Percentiles rank a stretch among this genome's conserved stretches.
phyloP scores from a whole-genome alignment of 2,888 invertebrate species.

The Netelia fuscicornis region DNA sequence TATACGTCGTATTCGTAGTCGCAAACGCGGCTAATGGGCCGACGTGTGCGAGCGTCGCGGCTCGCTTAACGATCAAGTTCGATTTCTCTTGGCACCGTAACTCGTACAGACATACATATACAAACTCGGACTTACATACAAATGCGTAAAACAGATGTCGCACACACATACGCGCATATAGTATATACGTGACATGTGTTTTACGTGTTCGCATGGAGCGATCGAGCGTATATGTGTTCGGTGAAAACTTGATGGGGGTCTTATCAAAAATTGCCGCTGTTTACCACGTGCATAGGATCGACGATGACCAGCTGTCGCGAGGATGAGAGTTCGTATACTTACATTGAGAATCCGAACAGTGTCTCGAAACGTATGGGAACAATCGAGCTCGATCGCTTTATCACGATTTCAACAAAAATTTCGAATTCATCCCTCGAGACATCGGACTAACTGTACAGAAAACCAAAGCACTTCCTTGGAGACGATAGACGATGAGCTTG shows the following conservation, averaged over 20 bases:
- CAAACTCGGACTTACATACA: constrained; percentile 26
- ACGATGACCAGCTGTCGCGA: constrained; percentile 58
- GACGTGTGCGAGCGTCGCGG: constrained; percentile 78
- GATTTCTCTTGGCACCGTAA: constrained; percentile 82
- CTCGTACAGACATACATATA: constrained; percentile 60
- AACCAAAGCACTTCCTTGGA: too few species aligned
- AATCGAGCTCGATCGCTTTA: constrained; percentile 2
- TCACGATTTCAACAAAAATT: constrained; percentile 19
- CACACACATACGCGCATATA: constrained; percentile 32
- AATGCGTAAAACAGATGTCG: constrained; percentile 40
- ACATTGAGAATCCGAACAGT: not conserved
- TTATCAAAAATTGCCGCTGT: constrained; percentile 69
- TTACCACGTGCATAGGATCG: constrained; percentile 52
- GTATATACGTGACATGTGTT: constrained; percentile 15
- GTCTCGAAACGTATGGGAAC: constrained; percentile 20
- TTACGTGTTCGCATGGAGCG: too few species aligned
- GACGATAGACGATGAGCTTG: too few species aligned
- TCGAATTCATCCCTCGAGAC: constrained; percentile 25
- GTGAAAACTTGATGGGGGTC: constrained; percentile 72
- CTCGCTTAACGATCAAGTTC: constrained; percentile 83
- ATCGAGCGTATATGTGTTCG: constrained; percentile 64
- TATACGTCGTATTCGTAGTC: constrained; percentile 62
- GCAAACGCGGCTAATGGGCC: constrained; percentile 81
- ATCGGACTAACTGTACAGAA: not conserved
- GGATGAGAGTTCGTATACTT: not conserved